Percentiles rank a stretch among this genome's conserved stretches.
Conservation (phyloP, 2,888 invertebrate genomes). For the Drosophila anomalata region DNA sequence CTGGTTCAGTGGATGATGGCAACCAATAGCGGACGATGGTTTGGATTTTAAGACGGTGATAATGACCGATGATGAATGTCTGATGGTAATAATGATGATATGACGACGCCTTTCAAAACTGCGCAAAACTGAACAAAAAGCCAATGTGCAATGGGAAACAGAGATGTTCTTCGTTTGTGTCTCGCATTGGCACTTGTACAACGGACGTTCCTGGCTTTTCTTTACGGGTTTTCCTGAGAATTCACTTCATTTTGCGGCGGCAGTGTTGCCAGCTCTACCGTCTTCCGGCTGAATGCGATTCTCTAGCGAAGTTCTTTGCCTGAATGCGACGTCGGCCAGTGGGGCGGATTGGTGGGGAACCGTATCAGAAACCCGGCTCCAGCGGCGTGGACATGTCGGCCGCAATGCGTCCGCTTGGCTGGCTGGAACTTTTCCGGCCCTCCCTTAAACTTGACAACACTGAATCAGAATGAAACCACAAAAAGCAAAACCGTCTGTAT, state of each 20-base stretch:
- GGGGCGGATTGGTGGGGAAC: constrained; percentile 3
- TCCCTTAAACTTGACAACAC: not conserved
- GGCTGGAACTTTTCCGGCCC: constrained; percentile 20
- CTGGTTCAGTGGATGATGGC: constrained; percentile 9
- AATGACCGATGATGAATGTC: constrained; percentile 18
- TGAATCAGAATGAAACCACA: constrained; percentile 9
- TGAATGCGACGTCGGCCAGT: constrained; percentile 1
- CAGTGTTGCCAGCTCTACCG: constrained; percentile 53
- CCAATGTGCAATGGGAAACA: constrained; percentile 40
- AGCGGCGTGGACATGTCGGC: constrained; percentile 25
- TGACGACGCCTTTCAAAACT: constrained; percentile 57
- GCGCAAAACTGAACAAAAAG: constrained; percentile 68
- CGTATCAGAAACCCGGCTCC: constrained; percentile 8
- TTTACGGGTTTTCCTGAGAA: constrained; percentile 10
- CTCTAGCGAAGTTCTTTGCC: not conserved
- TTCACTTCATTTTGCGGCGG: constrained; percentile 73
- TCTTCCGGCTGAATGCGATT: not conserved
- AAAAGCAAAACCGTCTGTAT: not conserved
- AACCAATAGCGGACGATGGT: constrained; percentile 32
- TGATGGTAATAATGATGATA: constrained; percentile 39
- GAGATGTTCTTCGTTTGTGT: constrained; percentile 20
- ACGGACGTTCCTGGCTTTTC: constrained; percentile 9
- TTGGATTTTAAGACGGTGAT: not conserved
- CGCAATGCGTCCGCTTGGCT: constrained; percentile 14
- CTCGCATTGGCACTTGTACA: constrained; percentile 25